Evolutionary conservation across 2,888 invertebrate species (phyloP), one percentile per base, ranked within the genome.

Genomic region (Cenopis cana): DNA sequence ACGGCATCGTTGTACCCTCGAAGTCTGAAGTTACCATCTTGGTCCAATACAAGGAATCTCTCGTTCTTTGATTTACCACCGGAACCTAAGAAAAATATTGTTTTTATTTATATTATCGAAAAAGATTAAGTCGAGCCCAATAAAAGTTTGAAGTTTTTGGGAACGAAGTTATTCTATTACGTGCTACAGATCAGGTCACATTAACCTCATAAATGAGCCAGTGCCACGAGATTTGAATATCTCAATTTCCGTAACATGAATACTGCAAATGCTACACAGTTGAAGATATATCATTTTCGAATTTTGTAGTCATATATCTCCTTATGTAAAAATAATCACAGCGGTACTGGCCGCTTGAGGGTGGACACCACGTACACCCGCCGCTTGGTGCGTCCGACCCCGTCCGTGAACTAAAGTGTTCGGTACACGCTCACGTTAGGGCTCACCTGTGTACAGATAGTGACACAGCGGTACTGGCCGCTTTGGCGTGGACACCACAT

Each of bases 391-490:
- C 95, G 95, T 0, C 98, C 98, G 38, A 98, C 96, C 98, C 98
- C 98, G 84, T 97, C 96, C 0, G 99, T 99, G 90, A 99, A 98
- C 87, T 99, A 97, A 74, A 98, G 38, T 12, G 38, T 38, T 38
- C 12, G 12, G 38, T 12, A 38, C 38, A 38, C 38, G 38, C 12
- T 38, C 38, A 36, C 17, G 20, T 12, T 5, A 24, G 9, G 8
- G 2, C 12, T 6, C 73, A 82, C 97, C 97, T 17, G 98, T 98
- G 81, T 98, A 99, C 0, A 99, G 93, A 87, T 96, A 98, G 89
- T 99, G 99, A 82, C 98, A 97, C 54, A 99, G 92, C 0, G 99
- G 99, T 0, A 99, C 98, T 0, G 99, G 99, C 68, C 99, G 94
- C 82, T 98, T 97, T 0, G 95, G 91, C 0, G 99, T 99, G 73